These are phyloP conservation scores for Thaumatotibia leucotreta DNA, from an alignment of 1,140 invertebrate species.

Conservation along the genomic window DNA sequence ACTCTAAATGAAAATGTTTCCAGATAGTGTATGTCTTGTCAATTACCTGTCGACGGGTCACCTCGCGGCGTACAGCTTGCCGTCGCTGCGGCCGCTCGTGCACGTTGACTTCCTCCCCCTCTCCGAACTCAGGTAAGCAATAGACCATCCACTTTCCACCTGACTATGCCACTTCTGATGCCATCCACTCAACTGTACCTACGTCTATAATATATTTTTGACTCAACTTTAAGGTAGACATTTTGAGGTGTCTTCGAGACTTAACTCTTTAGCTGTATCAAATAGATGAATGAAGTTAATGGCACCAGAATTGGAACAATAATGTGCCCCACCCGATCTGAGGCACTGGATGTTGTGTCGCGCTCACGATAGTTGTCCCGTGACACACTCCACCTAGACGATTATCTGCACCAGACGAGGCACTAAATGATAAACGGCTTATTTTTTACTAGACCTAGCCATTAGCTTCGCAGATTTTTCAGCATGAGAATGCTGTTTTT, in stretches of 20 bases:
- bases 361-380: conserved; percentile 16
- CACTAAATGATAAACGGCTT: conserved; percentile 74
- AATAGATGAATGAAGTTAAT: too few species aligned
- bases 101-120: conserved; percentile 96
- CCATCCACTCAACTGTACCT: neutral
- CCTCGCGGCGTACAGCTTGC: conserved; percentile 93
- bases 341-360: conserved; percentile 5
- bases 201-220: neutral
- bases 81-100: conserved; percentile 92
- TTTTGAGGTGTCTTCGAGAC: too few species aligned
- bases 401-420: conserved; percentile 57
- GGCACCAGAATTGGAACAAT: neutral
- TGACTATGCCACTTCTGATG: neutral
- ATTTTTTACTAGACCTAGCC: conserved; percentile 41
- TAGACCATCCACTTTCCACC: neutral
- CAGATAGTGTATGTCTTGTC: conserved; percentile 95
- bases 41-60: conserved; percentile 96
- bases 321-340: neutral
- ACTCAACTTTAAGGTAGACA: neutral
- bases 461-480: conserved; percentile 50
- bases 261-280: too few species aligned
- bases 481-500: conserved; percentile 58
- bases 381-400: conserved; percentile 33
- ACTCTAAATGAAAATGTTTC: conserved; percentile 35
- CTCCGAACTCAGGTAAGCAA: conserved; percentile 90